Evolutionary conservation across 2,888 invertebrate genomes (phyloP).

Genomic region (Caenorhabditis sulstoni): DNA sequence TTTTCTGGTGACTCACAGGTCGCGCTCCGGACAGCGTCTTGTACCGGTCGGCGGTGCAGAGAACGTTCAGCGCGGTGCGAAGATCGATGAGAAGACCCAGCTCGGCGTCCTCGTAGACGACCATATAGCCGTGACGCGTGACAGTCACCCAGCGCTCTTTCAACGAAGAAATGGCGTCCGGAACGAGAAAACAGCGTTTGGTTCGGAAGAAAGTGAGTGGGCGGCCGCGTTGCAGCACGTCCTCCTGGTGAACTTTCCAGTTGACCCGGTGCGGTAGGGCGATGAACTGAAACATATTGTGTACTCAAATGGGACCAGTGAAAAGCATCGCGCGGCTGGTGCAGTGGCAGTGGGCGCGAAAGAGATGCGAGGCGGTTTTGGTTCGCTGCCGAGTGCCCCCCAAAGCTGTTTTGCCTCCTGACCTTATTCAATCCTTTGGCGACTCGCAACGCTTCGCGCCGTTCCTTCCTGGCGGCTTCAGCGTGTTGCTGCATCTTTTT

Average conservation of each 20-base stretch:
- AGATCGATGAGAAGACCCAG: conserved; percentile 49
- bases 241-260: conserved; percentile 30
- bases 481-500: background rate
- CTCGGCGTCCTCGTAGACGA: conserved; percentile 31
- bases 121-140: conserved; percentile 49
- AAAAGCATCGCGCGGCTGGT: no score
- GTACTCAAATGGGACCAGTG: no score
- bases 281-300: conserved; percentile 56
- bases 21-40: background rate
- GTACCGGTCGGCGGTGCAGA: conserved; percentile 30
- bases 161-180: conserved; percentile 27
- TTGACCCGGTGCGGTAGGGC: conserved; percentile 17
- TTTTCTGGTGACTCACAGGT: background rate
- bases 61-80: conserved; percentile 12
- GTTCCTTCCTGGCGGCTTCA: background rate
- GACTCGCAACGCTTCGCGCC: conserved; percentile 3
- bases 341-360: no score
- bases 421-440: conserved; percentile 16
- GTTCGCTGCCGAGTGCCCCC: background rate
- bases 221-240: conserved; percentile 43
- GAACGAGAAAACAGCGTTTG: conserved; percentile 22
- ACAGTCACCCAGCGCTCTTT: conserved; percentile 24
- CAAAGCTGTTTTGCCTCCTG: background rate
- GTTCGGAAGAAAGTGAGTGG: conserved; percentile 31
- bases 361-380: no score